A percentile compares a stretch with the other conserved stretches of the same genome.
Evolutionary conservation across 2,113 vertebrate species (phyloP).

Genomic region (Rhineura floridana): DNA sequence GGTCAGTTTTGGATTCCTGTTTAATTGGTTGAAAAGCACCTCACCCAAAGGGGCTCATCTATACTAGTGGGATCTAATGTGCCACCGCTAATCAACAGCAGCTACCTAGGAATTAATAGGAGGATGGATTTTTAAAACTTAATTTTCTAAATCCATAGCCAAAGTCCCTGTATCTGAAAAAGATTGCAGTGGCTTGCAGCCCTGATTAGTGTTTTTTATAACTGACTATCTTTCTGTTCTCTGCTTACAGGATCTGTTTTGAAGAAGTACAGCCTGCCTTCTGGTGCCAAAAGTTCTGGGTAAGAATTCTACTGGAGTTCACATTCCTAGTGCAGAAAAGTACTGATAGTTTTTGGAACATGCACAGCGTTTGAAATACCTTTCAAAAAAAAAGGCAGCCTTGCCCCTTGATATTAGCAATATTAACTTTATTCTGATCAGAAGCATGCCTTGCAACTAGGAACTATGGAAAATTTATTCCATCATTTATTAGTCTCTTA

Average conservation of each 20-base stretch:
- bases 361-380: neutral
- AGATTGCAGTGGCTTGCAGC: neutral
- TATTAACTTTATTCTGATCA: neutral
- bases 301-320: slow-evolving; percentile 70
- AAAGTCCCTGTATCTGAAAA: neutral
- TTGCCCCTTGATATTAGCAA: neutral
- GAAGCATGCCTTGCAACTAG: neutral
- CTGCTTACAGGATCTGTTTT: slow-evolving; percentile 75
- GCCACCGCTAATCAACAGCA: neutral
- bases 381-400: neutral
- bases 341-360: neutral
- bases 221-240: slow-evolving; percentile 45
- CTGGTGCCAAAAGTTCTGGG: slow-evolving; percentile 76
- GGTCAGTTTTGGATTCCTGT: neutral
- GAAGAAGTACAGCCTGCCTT: slow-evolving; percentile 77
- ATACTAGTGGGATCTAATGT: neutral
- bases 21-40: neutral
- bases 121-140: neutral
- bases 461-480: neutral
- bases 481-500: neutral
- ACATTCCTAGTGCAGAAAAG: neutral
- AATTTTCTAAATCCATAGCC: neutral
- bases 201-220: slow-evolving; percentile 7
- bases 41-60: neutral
- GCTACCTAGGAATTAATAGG: neutral